Evolutionary conservation across 2,113 vertebrate genomes (phyloP).

Genomic region (Phrynosoma blainvillii): DNA sequence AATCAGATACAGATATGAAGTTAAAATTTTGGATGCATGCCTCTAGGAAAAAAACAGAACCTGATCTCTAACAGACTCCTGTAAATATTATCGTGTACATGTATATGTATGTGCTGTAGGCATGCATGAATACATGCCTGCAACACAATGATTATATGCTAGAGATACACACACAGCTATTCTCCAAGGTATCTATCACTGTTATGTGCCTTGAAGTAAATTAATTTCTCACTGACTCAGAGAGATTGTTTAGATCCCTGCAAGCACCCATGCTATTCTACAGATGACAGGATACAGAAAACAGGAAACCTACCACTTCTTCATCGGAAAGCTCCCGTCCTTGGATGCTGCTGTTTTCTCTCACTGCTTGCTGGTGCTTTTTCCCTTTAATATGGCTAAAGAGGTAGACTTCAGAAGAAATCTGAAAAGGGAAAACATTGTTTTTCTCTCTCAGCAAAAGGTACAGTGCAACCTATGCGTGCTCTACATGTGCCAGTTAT

Average conservation of each 20-base stretch:
- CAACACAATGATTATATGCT: too few species aligned
- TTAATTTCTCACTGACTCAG: neutral
- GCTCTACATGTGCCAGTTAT: too few species aligned
- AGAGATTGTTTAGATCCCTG: neutral
- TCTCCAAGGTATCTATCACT: neutral
- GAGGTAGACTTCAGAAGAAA: constrained; percentile 97
- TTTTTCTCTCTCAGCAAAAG: neutral
- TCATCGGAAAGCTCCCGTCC: constrained; percentile 97
- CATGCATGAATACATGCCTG: too few species aligned
- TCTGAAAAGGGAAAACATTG: constrained; percentile 77
- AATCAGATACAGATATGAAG: too few species aligned
- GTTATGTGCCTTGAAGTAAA: neutral
- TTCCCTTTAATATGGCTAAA: constrained; percentile 98
- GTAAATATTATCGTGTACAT: too few species aligned
- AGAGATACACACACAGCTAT: neutral
- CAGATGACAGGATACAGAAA: neutral
- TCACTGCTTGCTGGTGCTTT: constrained; percentile 94
- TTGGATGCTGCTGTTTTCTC: constrained; percentile 98
- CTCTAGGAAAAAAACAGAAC: too few species aligned
- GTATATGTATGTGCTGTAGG: too few species aligned
- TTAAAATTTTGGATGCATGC: too few species aligned
- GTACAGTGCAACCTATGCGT: too few species aligned
- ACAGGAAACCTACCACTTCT: constrained; percentile 89
- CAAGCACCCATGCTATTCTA: neutral
- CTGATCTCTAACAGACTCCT: neutral